A percentile compares a stretch with the other conserved stretches of the same genome.
These are phyloP conservation scores for Vicugna pacos DNA, from an alignment of 2,113 vertebrate genomes.

Conservation along the genomic window DNA sequence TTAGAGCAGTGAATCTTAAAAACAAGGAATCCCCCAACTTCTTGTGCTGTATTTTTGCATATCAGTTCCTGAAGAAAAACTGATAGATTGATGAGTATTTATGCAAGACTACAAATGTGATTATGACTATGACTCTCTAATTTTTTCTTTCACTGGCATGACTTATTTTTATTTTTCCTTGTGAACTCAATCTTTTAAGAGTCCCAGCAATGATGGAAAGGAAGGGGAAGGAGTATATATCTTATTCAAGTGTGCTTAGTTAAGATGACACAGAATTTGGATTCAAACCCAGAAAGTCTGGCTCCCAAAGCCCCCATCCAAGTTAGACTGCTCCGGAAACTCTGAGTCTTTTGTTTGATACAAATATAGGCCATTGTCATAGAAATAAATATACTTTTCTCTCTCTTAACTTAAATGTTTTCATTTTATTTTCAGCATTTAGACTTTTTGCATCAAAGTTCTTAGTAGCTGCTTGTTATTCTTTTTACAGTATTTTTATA, in stretches of 20 bases:
- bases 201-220: neutral
- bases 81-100: neutral
- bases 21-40: constrained; percentile 1
- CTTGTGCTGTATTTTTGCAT: neutral
- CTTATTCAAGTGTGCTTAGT: neutral
- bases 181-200: neutral
- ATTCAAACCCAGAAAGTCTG: neutral
- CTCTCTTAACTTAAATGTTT: neutral
- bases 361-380: neutral
- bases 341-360: neutral
- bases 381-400: neutral
- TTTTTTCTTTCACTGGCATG: neutral
- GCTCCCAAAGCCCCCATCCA: neutral
- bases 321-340: neutral
- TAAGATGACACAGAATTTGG: neutral
- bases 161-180: neutral
- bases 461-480: neutral
- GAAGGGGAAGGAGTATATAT: neutral
- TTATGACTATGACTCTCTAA: neutral
- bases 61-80: constrained; percentile 28
- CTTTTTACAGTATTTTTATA: neutral
- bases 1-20: constrained; percentile 60
- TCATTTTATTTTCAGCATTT: neutral
- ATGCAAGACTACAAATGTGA: neutral
- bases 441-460: neutral